Evolutionary conservation across 2,113 vertebrate species (phyloP), one percentile per base, ranked within the genome.

Genomic region (Phyllostomus hastatus): DNA sequence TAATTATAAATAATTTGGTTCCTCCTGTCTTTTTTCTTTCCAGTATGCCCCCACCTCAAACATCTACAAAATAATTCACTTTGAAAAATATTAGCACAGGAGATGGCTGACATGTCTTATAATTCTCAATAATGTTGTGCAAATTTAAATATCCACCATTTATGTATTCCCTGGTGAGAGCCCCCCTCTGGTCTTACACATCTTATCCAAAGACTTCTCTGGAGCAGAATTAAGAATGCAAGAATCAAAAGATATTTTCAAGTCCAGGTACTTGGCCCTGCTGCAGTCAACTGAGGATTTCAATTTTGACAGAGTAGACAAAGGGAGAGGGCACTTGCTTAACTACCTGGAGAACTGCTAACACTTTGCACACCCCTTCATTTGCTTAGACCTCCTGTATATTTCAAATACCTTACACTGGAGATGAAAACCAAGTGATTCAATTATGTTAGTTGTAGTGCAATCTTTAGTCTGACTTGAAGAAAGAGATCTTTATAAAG

Each of bases 1-100:
- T 84, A 92, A 97, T 96, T 97, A 96, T 97, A 96, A 97, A 96
- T 97, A 97, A 95, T 95, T 96, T 4, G 2, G 87, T 87, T 94
- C 72, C 76, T 93, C 78, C 28, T 72, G 19, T 59, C 93, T 93
- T 81, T 94, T 88, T 87, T 66, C 88, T 94, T 94, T 82, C 48
- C 79, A 69, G 26, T 50, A 35, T 87, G 46, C 46, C 64, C 38
- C 88, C 70, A 76, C 52, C 54, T 89, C 5, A 15, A 97, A 94
- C 35, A 97, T 66, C 54, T 59, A 86, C 52, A 92, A 93, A 96
- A 94, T 96, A 86, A 96, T 94, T 97, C 85, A 87, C 64, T 96
- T 67, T 79, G 89, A 95, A 95, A 92, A 94, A 69, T 59, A 79
- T 92, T 94, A 95, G 69, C 88, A 87, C 24, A 86, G 46, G 79